These are phyloP conservation scores for Zygogramma bicolorata DNA, from an alignment of 2,888 invertebrate genomes.

Conservation along the genomic window DNA sequence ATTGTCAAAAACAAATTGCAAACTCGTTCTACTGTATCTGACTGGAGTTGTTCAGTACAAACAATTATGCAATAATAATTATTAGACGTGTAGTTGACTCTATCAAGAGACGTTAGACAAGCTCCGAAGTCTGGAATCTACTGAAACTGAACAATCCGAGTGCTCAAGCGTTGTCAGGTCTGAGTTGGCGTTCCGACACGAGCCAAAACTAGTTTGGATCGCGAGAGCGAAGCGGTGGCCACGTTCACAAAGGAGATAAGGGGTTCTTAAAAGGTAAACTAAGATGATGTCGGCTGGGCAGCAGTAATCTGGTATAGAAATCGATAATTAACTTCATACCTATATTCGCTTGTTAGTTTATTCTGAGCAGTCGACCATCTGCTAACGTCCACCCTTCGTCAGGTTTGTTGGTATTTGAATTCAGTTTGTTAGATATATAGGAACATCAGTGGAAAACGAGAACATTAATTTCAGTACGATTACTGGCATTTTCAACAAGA, in stretches of 20 bases:
- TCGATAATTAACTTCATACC: too few relatives aligned
- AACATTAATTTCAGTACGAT: too few relatives aligned
- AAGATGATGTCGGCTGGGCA: constrained; percentile 18
- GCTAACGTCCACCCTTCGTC: too few relatives aligned
- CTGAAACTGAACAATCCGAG: background rate
- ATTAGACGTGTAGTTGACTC: background rate
- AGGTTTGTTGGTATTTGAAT: too few relatives aligned
- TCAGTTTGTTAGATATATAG: too few relatives aligned
- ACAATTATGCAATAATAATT: background rate
- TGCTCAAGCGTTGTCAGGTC: constrained; percentile 13
- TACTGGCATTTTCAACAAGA: too few relatives aligned
- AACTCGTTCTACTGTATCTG: too few relatives aligned
- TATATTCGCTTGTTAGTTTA: too few relatives aligned
- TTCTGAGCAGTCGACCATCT: too few relatives aligned
- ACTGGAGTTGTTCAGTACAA: too few relatives aligned
- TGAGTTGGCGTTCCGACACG: constrained; percentile 38
- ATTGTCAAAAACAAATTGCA: too few relatives aligned
- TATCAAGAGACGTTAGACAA: background rate
- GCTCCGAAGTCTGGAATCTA: background rate
- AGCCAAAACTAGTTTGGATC: constrained; percentile 33
- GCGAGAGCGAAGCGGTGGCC: constrained; percentile 38
- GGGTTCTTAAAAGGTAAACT: constrained; percentile 38
- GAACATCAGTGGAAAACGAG: too few relatives aligned
- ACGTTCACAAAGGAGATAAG: constrained; percentile 41
- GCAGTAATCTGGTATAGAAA: background rate